Evolutionary conservation across 2,888 invertebrate species (phyloP).

Genomic region (Drosophila subquinaria): DNA sequence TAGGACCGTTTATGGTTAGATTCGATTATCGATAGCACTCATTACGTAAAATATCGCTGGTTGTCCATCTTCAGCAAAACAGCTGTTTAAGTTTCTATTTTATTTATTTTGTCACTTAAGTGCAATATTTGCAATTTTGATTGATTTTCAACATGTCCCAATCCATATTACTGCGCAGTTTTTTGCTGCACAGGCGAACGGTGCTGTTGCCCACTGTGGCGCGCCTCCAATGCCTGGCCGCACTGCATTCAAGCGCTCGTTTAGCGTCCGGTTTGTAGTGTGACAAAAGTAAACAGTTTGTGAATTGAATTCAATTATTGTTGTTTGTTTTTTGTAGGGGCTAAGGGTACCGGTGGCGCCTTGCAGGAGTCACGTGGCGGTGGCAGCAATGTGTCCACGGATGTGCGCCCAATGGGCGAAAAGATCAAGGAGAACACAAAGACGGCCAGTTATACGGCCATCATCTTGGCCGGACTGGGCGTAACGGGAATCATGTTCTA

Average conservation of each 20-base stretch:
- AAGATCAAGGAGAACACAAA: constrained; percentile 96
- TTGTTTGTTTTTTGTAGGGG: constrained; percentile 12
- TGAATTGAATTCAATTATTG: background rate
- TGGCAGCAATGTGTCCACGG: constrained; percentile 78
- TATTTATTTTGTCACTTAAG: constrained; percentile 29
- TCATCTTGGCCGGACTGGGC: constrained; percentile 92
- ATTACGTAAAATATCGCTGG: constrained; percentile 46
- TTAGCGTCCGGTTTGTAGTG: constrained; percentile 47
- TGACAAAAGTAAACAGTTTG: background rate
- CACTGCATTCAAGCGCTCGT: constrained; percentile 39
- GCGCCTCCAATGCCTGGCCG: constrained; percentile 43
- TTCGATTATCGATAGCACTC: background rate
- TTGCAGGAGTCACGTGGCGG: constrained; percentile 58
- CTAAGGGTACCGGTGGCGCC: constrained; percentile 20
- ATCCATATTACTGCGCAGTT: constrained; percentile 67
- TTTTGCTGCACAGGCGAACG: constrained; percentile 50
- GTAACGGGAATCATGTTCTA: constrained; percentile 94
- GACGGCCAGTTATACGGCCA: constrained; percentile 93
- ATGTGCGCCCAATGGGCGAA: constrained; percentile 90
- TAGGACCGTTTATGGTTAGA: no score
- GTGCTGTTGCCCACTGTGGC: constrained; percentile 28
- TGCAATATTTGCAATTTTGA: constrained; percentile 30
- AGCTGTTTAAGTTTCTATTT: constrained; percentile 50
- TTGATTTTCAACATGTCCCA: constrained; percentile 62
- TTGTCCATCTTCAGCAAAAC: constrained; percentile 36